Evolutionary conservation across 2,888 invertebrate genomes (phyloP).

Genomic region (Drosophila mettleri): DNA sequence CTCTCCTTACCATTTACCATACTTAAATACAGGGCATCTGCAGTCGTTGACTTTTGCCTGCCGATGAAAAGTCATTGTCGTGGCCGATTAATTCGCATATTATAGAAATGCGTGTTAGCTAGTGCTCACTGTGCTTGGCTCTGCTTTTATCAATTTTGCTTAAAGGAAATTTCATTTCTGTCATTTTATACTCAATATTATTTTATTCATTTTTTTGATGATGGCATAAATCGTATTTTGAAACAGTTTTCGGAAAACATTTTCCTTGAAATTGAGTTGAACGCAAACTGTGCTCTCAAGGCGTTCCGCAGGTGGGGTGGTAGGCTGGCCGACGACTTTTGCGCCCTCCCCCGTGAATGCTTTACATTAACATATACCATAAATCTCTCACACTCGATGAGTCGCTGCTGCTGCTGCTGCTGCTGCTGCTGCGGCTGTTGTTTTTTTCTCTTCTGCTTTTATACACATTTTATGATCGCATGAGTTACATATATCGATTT

Average conservation of each 20-base stretch:
- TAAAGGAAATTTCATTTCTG: conserved; percentile 39
- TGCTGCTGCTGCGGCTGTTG: not conserved
- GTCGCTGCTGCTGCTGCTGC: not conserved
- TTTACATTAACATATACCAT: conserved; percentile 50
- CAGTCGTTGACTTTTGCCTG: not conserved
- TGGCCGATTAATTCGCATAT: not conserved
- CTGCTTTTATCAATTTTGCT: conserved; percentile 29
- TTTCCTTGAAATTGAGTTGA: conserved; percentile 38
- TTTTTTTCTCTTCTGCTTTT: conserved; percentile 21
- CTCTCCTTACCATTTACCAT: not conserved
- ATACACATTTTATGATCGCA: conserved; percentile 58
- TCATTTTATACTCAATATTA: conserved; percentile 28
- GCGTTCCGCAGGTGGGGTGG: not conserved
- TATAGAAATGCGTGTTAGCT: too few relatives aligned
- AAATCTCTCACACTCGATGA: conserved; percentile 44
- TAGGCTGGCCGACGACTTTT: not conserved
- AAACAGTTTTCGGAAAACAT: conserved; percentile 39
- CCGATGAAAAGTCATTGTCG: not conserved
- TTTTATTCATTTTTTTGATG: conserved; percentile 20
- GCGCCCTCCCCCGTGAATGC: conserved; percentile 12
- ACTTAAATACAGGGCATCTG: not conserved
- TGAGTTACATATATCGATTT: conserved; percentile 45
- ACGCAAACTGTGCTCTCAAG: not conserved
- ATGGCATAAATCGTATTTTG: conserved; percentile 56
- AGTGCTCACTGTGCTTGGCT: not conserved